Percentiles rank a stretch among this genome's conserved stretches.
phyloP scores from a whole-genome alignment of 2,113 vertebrate genomes.

The Scophthalmus maximus region DNA sequence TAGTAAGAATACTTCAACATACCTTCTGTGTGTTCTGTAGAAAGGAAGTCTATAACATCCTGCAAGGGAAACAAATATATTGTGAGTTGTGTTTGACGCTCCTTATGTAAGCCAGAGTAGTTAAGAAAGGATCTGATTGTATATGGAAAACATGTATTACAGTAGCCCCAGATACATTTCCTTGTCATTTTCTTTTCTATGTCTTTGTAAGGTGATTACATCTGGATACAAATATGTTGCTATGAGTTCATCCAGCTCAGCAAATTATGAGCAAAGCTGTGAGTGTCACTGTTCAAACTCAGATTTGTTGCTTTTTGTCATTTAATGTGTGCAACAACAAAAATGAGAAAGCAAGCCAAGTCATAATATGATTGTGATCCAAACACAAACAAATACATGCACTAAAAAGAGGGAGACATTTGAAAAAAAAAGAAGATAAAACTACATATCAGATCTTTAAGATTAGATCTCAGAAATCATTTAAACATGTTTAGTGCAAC shows the following conservation, averaged over 20 bases:
- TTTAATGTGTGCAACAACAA: too few relatives aligned
- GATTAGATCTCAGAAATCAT: too few relatives aligned
- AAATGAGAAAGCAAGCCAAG: too few relatives aligned
- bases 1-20: constrained; percentile 53
- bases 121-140: too few relatives aligned
- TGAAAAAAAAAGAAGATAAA: background rate
- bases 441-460: too few relatives aligned
- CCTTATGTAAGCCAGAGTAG: background rate
- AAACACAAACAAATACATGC: background rate
- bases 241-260: background rate
- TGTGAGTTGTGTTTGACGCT: background rate
- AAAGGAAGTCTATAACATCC: constrained; percentile 83
- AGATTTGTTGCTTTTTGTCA: background rate
- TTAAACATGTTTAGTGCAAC: background rate
- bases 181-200: background rate
- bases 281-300: background rate
- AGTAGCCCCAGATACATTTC: constrained; percentile 27
- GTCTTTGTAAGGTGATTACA: background rate
- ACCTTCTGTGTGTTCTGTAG: constrained; percentile 85
- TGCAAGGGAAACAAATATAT: constrained; percentile 70
- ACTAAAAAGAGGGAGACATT: background rate
- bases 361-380: background rate
- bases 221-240: background rate
- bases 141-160: background rate
- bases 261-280: constrained; percentile 1